Base-by-base conservation (phyloP, 1,140 invertebrate species). In the Physella acuta region DNA sequence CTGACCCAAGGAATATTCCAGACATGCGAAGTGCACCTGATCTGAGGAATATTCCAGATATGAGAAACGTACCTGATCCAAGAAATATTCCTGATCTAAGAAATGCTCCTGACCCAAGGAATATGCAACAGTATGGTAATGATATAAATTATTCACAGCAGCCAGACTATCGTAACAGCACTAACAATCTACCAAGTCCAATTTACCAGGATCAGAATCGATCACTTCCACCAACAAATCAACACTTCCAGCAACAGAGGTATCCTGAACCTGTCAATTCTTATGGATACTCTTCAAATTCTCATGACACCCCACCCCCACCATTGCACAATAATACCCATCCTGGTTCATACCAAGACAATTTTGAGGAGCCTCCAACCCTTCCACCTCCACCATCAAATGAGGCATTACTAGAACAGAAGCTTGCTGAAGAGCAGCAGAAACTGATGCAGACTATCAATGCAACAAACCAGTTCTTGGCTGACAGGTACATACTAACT, bases 351-450 rank as follows among this genome's bases (percentile, higher is more conserved):
- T 49, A 60, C 37, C 75, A 75, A n/a, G 73, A 78, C 26, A 20
- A 77, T 24, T 73, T 70, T n/a, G 80, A 83, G 33, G 78, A 81
- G 11, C 70, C 77, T 28, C 81, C 81, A 55, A 79, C 79, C 37
- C 68, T 79, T 31, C 78, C 79, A 8, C 82, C 79, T 55, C 81
- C 78, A 11, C 80, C 80, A 5, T 65, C 70, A 4, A 68, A 75
- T 39, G 78, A 77, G 28, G 74, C 73, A 30, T 60, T 71, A 59
- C 51, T 77, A 39, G 76, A 80, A 28, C 75, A 76, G 28, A 73
- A 75, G 36, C 71, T 75, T 14, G 68, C 76, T 36, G 74, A 76
- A 33, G 76, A 78, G 34, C 76, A 78, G 62, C 69, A 72, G 53
- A 70, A 75, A 30, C 65, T 78, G 37, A 74, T 75, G 72, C 61